Base-by-base conservation (phyloP, 1,140 invertebrate genomes). In the Elymnias hypermnestra region DNA sequence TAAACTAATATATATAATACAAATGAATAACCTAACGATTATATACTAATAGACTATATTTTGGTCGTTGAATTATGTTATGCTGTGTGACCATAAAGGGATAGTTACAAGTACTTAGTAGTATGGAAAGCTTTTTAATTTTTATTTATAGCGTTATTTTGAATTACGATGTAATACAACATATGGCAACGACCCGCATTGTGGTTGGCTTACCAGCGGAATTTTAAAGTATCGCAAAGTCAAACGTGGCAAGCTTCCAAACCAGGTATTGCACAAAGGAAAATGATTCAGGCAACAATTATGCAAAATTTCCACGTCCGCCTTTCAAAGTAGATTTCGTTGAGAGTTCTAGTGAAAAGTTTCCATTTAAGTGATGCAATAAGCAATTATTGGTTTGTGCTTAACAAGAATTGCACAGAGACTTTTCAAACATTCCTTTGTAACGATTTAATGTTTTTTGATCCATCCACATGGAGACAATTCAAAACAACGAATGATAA, bases 251-350 rank as follows among this genome's bases (percentile, higher is more conserved):
- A 36, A 3, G 33, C 9, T 19, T 36, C 18, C 33, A 36, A 36
- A 36, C 33, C 33, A 36, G 33, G 33, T 36, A 21, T n/a, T 12
- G 5, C 17, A 36, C 33, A 36, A 36, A 36, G 33, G 33, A 36
- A 21, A 36, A 36, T 36, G 17, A 18, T 36, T 36, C 33, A 21
- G 19, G 33, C 33, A 2, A 19, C 33, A 36, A 19, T 36, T 36
- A 36, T 36, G 33, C 17, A 36, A 36, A 36, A 36, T 36, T 36
- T 21, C 12, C 33, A 36, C 33, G 33, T 36, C 15, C 18, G 33
- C 29, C 12, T 21, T 36, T 36, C 33, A 36, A 36, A 19, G 33
- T 36, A 21, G 15, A 36, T 36, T 36, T 21, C 15, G 19, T 36
- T 19, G 12, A 19, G 33, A 15, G 13, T 13, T 26, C 3, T 33